Percentiles rank a stretch among this genome's conserved stretches.
These are phyloP conservation scores for Sinocyclocheilus maitianheensis DNA, from an alignment of 2,113 vertebrate species.

Conservation along the genomic window DNA sequence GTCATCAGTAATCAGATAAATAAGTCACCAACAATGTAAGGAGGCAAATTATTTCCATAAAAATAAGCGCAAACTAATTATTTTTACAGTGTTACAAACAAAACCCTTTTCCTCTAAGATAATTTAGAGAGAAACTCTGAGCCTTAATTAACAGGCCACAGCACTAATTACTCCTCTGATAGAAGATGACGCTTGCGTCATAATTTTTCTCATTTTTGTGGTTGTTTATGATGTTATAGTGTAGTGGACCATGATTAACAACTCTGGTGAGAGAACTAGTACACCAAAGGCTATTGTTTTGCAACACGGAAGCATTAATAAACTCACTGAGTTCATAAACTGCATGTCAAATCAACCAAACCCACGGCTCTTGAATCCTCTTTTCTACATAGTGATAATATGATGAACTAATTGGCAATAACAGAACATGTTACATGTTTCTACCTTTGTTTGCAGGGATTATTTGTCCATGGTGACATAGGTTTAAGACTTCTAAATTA, in stretches of 20 bases:
- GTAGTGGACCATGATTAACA: slow-evolving; percentile 28
- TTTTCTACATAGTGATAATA: background rate
- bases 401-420: background rate
- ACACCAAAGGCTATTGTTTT: slow-evolving; percentile 14
- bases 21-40: background rate
- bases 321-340: background rate
- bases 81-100: background rate
- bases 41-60: background rate
- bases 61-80: background rate
- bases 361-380: background rate
- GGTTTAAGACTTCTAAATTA: background rate
- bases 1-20: background rate
- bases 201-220: background rate
- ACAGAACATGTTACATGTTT: background rate
- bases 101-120: background rate
- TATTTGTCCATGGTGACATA: background rate
- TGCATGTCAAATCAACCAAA: slow-evolving; percentile 1
- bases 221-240: slow-evolving; percentile 9
- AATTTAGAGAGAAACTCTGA: background rate
- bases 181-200: background rate
- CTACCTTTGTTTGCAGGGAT: background rate
- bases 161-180: slow-evolving; percentile 4
- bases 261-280: slow-evolving; percentile 8
- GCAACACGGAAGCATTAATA: background rate
- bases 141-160: slow-evolving; percentile 21